Base-by-base conservation (phyloP, 2,888 invertebrate species). In the Sinhomidia bicolor region DNA sequence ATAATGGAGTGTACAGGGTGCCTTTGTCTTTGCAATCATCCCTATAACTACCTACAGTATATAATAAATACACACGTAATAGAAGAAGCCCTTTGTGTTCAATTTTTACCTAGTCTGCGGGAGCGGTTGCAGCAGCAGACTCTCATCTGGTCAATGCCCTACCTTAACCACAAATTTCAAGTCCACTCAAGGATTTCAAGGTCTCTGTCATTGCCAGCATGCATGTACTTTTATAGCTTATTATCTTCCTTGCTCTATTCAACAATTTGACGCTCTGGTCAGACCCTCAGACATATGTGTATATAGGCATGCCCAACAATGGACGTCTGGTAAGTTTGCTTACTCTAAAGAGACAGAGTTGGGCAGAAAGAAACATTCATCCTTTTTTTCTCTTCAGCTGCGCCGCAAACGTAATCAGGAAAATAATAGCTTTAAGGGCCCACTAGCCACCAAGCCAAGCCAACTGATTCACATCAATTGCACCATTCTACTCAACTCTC, bases 151-250 rank as follows among this genome's bases (percentile, higher is more conserved):
- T 89, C 89, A 85, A 85, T 89, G 89, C 60, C 89, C 89, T 84
- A n/a, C 3, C 78, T 10, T 47, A 85, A 80, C 80, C 88, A 79
- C 47, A 68, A 54, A 71, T 84, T 79, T 76, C 41, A 83, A 88
- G 88, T 84, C 80, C 81, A 89, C 89, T 89, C 80, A 54, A 81
- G 74, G 65, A 62, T 89, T 89, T 89, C 89, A 89, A 89, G 89
- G 89, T 89, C 89, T 89, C 89, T 81, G 85, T 29, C 85, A 79
- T 71, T 51, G 44, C 29, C 74, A 44, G 12, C 23, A n/a, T n/a
- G n/a, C n/a, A n/a, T n/a, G n/a, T n/a, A n/a, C n/a, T n/a, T n/a
- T n/a, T n/a, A n/a, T n/a, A n/a, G n/a, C n/a, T n/a, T n/a, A n/a
- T n/a, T n/a, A n/a, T n/a, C n/a, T n/a, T n/a, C n/a, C n/a, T n/a